Percentiles rank a stretch among this genome's conserved stretches.
Conservation (phyloP, 2,113 vertebrate genomes). For the Dendropsophus ebraccatus region DNA sequence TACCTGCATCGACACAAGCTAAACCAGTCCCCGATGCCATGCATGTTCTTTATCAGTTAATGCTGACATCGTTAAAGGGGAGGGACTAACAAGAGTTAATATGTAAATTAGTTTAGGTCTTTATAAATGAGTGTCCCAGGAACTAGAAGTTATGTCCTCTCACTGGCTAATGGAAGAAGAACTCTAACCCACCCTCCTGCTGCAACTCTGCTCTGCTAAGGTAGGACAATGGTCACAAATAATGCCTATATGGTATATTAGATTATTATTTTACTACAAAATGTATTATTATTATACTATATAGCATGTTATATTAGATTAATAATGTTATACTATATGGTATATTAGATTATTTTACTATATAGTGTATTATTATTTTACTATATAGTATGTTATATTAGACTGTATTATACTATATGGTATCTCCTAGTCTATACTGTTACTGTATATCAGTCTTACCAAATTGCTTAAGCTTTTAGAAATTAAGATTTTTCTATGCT, state of each 20-base stretch:
- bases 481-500: too few relatives aligned
- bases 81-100: conserved; percentile 38
- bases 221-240: conserved; percentile 50
- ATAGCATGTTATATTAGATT: background rate
- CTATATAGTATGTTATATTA: too few relatives aligned
- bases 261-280: too few relatives aligned
- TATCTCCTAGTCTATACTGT: background rate
- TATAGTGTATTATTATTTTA: too few relatives aligned
- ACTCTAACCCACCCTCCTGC: background rate
- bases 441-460: background rate
- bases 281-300: too few relatives aligned
- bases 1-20: background rate
- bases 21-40: background rate
- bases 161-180: conserved; percentile 52
- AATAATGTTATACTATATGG: too few relatives aligned
- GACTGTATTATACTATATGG: too few relatives aligned
- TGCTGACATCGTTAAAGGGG: conserved; percentile 5
- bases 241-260: too few relatives aligned
- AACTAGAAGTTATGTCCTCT: conserved; percentile 5
- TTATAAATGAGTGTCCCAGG: conserved; percentile 69
- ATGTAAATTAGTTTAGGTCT: conserved; percentile 77
- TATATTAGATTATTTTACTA: too few relatives aligned
- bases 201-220: background rate
- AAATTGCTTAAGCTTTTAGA: too few relatives aligned
- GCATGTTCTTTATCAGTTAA: conserved; percentile 14